phyloP scores from a whole-genome alignment of 2,113 vertebrate genomes.

The Dolichotis patagonum region DNA sequence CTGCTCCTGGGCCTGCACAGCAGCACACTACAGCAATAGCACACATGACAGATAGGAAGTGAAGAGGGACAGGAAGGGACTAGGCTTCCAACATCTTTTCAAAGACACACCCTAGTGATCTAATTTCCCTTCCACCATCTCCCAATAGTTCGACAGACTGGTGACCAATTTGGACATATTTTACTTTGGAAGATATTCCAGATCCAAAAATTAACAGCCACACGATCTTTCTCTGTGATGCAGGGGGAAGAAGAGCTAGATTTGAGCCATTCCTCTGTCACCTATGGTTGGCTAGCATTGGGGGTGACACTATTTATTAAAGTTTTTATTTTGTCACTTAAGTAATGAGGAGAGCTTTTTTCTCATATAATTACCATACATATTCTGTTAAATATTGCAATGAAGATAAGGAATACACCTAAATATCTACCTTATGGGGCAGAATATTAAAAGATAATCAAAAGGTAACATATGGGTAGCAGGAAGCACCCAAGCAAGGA shows the following conservation, averaged over 20 bases:
- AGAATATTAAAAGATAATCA: neutral
- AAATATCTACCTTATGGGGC: neutral
- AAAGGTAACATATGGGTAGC: neutral
- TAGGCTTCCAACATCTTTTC: neutral
- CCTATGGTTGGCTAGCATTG: neutral
- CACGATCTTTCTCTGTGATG: neutral
- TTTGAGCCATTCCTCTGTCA: neutral
- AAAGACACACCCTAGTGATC: neutral
- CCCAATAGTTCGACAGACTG: neutral
- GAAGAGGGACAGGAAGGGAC: neutral
- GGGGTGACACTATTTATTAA: neutral
- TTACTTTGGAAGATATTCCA: neutral
- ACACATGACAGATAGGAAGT: neutral
- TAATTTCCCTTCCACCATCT: neutral
- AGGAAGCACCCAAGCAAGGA: neutral
- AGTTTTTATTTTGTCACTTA: neutral
- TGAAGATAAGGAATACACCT: neutral
- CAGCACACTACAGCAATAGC: neutral
- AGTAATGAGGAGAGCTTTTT: neutral
- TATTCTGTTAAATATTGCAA: neutral
- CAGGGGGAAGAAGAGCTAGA: neutral
- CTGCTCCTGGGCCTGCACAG: neutral
- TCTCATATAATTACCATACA: neutral
- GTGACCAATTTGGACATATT: neutral
- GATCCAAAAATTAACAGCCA: neutral